Conservation (phyloP, 1,140 invertebrate species). For the Cyrtorhinus lividipennis region DNA sequence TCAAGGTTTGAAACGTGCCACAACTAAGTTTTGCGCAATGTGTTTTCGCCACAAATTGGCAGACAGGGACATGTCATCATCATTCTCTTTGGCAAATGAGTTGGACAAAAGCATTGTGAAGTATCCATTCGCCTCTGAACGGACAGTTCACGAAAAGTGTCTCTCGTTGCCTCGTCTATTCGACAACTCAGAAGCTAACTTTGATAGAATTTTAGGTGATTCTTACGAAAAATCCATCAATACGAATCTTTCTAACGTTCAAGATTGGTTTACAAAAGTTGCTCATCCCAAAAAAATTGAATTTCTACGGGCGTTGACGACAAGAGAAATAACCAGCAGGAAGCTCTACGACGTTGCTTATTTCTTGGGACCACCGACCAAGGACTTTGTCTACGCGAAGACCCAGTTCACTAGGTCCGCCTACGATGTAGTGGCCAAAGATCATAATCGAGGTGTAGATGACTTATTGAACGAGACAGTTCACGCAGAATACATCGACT, state of each 20-base stretch:
- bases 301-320: background rate
- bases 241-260: background rate
- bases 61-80: too few relatives aligned
- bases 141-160: background rate
- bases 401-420: background rate
- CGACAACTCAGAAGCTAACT: background rate
- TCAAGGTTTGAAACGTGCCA: too few relatives aligned
- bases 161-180: background rate
- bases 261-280: slow-evolving; percentile 3
- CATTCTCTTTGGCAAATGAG: too few relatives aligned
- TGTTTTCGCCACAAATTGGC: too few relatives aligned
- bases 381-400: background rate
- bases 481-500: background rate
- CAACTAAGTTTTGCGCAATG: too few relatives aligned
- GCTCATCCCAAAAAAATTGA: background rate
- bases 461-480: background rate
- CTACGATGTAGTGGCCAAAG: background rate
- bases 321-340: background rate
- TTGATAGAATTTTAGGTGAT: background rate
- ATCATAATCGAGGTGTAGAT: background rate
- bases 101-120: background rate
- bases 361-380: background rate
- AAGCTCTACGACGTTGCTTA: background rate
- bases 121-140: background rate
- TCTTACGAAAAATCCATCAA: background rate